Evolutionary conservation across 2,113 vertebrate species (phyloP).

Genomic region (Phycodurus eques): DNA sequence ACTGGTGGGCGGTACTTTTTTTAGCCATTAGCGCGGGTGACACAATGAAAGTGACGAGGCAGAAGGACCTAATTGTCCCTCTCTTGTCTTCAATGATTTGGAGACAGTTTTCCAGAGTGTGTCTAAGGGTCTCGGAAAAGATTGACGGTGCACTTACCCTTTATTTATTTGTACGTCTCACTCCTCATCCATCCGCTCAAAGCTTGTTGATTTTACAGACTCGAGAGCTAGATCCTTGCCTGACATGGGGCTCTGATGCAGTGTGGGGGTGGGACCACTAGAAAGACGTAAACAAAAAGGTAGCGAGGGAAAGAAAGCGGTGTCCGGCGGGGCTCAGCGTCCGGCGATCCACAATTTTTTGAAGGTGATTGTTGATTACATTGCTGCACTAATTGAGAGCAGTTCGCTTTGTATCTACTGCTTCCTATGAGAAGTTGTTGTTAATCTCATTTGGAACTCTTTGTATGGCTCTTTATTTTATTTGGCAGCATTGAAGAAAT

Average conservation of each 20-base stretch:
- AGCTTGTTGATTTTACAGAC: constrained; percentile 38
- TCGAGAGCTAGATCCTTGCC: constrained; percentile 54
- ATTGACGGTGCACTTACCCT: constrained; percentile 13
- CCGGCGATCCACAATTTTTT: constrained; percentile 12
- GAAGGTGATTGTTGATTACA: constrained; percentile 56
- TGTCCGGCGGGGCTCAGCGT: constrained; percentile 8
- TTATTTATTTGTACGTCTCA: not conserved
- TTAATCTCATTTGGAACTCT: not conserved
- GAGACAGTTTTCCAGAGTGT: constrained; percentile 20
- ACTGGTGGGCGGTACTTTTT: constrained; percentile 50
- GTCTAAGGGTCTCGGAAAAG: constrained; percentile 25
- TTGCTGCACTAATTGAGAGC: constrained; percentile 24
- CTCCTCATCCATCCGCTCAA: constrained; percentile 10
- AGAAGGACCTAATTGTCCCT: constrained; percentile 66
- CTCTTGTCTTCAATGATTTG: constrained; percentile 48
- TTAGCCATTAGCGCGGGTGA: constrained; percentile 55
- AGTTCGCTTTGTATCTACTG: constrained; percentile 15
- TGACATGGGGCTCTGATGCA: constrained; percentile 30
- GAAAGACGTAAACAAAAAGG: constrained; percentile 30
- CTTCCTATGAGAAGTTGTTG: not conserved
- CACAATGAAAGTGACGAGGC: constrained; percentile 68
- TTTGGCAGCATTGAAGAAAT: constrained; percentile 5
- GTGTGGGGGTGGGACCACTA: constrained; percentile 22
- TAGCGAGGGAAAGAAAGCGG: constrained; percentile 33
- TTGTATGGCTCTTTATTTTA: not conserved